These are phyloP conservation scores for Lophura swinhoii DNA, from an alignment of 2,797 vertebrate genomes.

Conservation along the genomic window DNA sequence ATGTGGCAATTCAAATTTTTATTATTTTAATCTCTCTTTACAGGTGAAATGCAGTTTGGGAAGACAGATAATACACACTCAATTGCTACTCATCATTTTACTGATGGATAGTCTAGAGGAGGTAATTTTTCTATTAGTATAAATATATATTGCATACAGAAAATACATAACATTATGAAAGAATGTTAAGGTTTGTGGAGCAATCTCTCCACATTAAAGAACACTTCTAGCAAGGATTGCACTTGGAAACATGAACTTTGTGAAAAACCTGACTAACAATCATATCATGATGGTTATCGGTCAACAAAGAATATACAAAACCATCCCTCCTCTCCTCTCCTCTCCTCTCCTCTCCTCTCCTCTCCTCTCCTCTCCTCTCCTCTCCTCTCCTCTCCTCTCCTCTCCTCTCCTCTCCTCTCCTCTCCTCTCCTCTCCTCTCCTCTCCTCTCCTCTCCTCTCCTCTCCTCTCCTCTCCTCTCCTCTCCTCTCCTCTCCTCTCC, in stretches of 20 bases:
- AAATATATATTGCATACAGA: neutral
- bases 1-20: neutral
- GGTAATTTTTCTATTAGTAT: neutral
- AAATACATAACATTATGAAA: neutral
- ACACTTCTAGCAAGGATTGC: neutral
- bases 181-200: neutral
- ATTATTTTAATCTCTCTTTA: neutral
- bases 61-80: neutral
- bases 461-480: too few species aligned
- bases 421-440: neutral
- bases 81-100: neutral
- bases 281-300: neutral
- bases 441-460: too few species aligned
- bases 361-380: too few species aligned
- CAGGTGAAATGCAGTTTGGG: neutral
- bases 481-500: neutral
- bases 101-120: neutral
- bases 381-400: too few species aligned
- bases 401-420: too few species aligned
- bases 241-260: fast-evolving
- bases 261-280: neutral
- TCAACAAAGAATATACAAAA: neutral
- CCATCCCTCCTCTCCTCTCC: neutral
- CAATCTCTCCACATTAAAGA: neutral
- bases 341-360: too few species aligned